A percentile compares a stretch with the other conserved stretches of the same genome.
Evolutionary conservation across 2,113 vertebrate genomes (phyloP).

Genomic region (Serinus canaria): DNA sequence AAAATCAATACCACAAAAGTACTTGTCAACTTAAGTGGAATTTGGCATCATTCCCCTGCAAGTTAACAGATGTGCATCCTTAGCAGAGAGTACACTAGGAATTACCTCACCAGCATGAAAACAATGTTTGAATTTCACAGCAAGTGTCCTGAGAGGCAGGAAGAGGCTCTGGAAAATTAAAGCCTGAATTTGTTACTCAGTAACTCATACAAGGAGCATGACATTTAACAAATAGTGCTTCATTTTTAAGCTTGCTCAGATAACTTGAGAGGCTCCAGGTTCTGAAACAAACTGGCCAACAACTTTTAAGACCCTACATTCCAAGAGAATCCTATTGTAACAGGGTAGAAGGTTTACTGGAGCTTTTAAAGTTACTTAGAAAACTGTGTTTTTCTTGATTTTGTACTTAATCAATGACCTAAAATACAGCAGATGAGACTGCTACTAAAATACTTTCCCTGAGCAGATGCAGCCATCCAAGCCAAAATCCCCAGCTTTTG

Average conservation of each 20-base stretch:
- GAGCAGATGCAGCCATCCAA: neutral
- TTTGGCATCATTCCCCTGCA: neutral
- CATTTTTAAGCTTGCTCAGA: neutral
- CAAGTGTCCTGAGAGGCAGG: slow-evolving; percentile 1
- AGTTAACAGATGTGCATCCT: slow-evolving; percentile 40
- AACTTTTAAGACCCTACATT: neutral
- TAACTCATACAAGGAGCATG: neutral
- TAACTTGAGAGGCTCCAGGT: neutral
- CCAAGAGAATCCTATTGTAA: neutral
- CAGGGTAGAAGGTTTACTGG: neutral
- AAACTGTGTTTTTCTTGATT: neutral
- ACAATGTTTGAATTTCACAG: slow-evolving; percentile 37
- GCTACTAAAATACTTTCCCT: neutral
- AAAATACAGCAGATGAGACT: neutral
- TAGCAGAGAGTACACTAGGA: neutral
- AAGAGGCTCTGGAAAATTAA: slow-evolving; percentile 28
- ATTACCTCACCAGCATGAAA: slow-evolving; percentile 45
- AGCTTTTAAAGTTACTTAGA: neutral
- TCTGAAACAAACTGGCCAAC: neutral
- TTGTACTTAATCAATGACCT: neutral
- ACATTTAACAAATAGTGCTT: neutral
- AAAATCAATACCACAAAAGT: neutral
- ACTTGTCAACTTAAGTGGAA: neutral
- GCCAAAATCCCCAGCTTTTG: neutral
- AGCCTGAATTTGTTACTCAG: neutral